Evolutionary conservation across 2,888 invertebrate genomes (phyloP).

Genomic region (Mesorhabditis belari): DNA sequence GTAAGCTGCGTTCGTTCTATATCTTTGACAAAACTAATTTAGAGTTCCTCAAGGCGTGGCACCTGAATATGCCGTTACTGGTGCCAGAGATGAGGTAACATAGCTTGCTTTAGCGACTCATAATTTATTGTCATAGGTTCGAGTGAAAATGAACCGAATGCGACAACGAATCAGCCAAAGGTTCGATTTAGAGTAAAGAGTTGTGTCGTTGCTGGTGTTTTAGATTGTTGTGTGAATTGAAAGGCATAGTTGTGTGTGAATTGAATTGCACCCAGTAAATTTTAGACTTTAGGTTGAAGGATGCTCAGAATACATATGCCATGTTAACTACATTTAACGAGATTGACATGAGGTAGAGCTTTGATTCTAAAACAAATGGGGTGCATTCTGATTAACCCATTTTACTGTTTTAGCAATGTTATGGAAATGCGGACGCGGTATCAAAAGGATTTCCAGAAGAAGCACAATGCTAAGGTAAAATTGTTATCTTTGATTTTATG

Average conservation of each 20-base stretch:
- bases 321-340: constrained; percentile 99
- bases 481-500: background rate
- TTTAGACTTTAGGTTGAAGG: too few species aligned
- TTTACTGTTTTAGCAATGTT: constrained; percentile 76
- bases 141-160: constrained; percentile 97
- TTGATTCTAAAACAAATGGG: background rate
- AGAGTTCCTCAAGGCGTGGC: constrained; percentile 40
- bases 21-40: background rate
- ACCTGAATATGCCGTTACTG: constrained; percentile 52
- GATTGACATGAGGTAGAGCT: constrained; percentile 84
- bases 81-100: constrained; percentile 66
- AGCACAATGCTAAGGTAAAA: constrained; percentile 75
- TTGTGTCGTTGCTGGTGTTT: too few species aligned
- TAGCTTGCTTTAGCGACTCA: constrained; percentile 52
- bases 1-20: background rate
- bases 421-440: constrained; percentile 86
- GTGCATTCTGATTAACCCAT: constrained; percentile 55
- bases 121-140: constrained; percentile 16
- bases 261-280: too few species aligned
- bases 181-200: too few species aligned
- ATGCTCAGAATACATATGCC: constrained; percentile 94
- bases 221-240: too few species aligned
- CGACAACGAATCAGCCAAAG: constrained; percentile 84
- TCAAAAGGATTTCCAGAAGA: constrained; percentile 85
- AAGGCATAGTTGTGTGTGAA: too few species aligned